Conservation (phyloP, 2,888 invertebrate genomes). For the Drosophila lacicola region DNA sequence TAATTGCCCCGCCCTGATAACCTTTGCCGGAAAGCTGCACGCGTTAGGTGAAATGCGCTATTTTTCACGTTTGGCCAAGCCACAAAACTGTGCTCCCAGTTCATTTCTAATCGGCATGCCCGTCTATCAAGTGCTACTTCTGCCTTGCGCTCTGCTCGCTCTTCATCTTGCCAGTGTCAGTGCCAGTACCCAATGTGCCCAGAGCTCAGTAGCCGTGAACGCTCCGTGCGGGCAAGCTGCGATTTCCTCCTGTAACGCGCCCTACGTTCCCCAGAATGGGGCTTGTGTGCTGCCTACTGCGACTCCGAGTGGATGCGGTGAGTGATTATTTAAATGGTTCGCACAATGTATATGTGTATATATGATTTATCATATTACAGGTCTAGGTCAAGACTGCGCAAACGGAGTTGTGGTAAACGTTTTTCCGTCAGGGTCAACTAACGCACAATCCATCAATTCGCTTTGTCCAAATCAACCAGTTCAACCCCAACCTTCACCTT, state of each 20-base stretch:
- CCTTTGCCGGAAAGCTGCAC: constrained; percentile 31
- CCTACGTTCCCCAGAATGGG: constrained; percentile 44
- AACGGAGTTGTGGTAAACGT: background rate
- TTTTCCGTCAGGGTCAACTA: background rate
- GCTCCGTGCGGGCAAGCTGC: constrained; percentile 19
- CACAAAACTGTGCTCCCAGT: background rate
- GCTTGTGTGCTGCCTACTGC: constrained; percentile 27
- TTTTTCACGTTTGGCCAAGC: background rate
- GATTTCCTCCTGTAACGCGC: constrained; percentile 23
- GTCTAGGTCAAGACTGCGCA: background rate
- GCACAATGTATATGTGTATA: background rate
- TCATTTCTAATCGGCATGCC: constrained; percentile 64
- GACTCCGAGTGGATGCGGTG: constrained; percentile 25
- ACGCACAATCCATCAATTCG: background rate
- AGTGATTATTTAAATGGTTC: constrained; percentile 11
- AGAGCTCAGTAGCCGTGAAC: constrained; percentile 15
- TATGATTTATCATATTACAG: background rate
- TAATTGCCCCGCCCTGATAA: constrained; percentile 61
- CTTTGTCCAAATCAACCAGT: background rate
- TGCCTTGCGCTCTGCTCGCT: constrained; percentile 40
- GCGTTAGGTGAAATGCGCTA: constrained; percentile 2
- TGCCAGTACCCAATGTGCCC: constrained; percentile 23
- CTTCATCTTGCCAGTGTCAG: constrained; percentile 8
- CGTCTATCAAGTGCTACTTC: constrained; percentile 42
- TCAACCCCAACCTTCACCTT: background rate